Evolutionary conservation across 2,113 vertebrate species (phyloP).

Genomic region (Lucifuga dentata): DNA sequence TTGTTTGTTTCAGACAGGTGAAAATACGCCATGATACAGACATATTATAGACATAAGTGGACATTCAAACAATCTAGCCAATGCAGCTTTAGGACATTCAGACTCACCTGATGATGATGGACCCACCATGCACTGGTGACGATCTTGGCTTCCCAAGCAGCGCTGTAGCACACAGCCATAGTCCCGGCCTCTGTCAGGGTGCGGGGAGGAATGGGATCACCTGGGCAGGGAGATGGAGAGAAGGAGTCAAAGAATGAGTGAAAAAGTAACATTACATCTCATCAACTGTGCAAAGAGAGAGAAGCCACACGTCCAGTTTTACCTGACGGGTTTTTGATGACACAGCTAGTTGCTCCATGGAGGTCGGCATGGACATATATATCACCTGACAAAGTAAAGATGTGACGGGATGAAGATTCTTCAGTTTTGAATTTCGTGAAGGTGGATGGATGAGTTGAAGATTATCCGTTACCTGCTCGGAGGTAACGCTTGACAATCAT

Average conservation of each 20-base stretch:
- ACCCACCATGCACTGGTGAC: slow-evolving; percentile 99
- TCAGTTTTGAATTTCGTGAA: background rate
- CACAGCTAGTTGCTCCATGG: slow-evolving; percentile 96
- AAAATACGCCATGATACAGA: too few species aligned
- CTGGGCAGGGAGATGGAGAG: slow-evolving; percentile 66
- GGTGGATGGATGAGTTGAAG: background rate
- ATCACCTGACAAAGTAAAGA: slow-evolving; percentile 84
- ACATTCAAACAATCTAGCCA: too few species aligned
- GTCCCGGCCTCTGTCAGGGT: slow-evolving; percentile 95
- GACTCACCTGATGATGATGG: slow-evolving; percentile 93
- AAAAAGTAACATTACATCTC: background rate
- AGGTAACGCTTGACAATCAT: slow-evolving; percentile 97
- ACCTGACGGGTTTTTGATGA: slow-evolving; percentile 97
- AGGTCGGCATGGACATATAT: slow-evolving; percentile 97
- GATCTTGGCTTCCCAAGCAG: slow-evolving; percentile 96
- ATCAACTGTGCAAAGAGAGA: background rate
- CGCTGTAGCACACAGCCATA: slow-evolving; percentile 97
- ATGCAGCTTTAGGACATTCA: too few species aligned
- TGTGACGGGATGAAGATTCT: background rate
- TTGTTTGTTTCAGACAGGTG: too few species aligned
- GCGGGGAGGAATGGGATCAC: slow-evolving; percentile 88
- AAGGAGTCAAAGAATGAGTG: background rate
- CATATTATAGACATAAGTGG: too few species aligned
- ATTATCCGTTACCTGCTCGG: slow-evolving; percentile 82
- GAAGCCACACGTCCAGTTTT: slow-evolving; percentile 15